Evolutionary conservation across 2,888 invertebrate species (phyloP), one percentile per base, ranked within the genome.

Genomic region (Acrobasis consociella): DNA sequence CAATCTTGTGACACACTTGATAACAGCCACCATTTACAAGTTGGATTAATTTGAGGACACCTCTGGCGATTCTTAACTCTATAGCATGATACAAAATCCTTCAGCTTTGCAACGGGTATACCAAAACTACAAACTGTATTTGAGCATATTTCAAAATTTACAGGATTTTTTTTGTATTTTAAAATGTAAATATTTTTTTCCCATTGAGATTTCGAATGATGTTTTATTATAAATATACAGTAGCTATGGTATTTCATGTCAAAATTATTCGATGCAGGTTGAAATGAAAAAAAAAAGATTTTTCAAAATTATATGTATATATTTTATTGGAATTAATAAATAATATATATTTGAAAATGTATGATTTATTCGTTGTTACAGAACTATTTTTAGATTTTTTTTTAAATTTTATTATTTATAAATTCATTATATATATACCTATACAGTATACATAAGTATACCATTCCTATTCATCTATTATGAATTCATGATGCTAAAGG

Each of bases 21-120:
- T 13, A 56, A 42, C 9, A 39, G 56, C 10, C 42, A 56, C 3
- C 42, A 56, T 11, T 13, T 16, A 9, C 15, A 42, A 42, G 56
- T 56, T 22, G 56, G 56, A 17, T 56, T 46, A 9, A 56, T 56
- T 46, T 56, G 56, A 56, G 56, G 42, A 56, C 5, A 56, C 42
- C 55, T 39, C 15, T n/a, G 16, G 16, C 42, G 42, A 42, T 39
- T 16, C n/a, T 10, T 9, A 42, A 42, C 0, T 56, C 16, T 56
- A 56, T 42, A 11, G 42, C 56, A 56, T 9, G 17, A 56, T 42
- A 56, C 2, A 56, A 56, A 56, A 56, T 13, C 42, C 38, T 56
- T 56, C 56, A 42, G 39, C 15, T 38, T 17, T 42, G 56, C 56
- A 56, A 22, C 56, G 55, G 7, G 39, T 46, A 11, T 7, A n/a